phyloP scores from a whole-genome alignment of 2,113 vertebrate species.

The Hipposideros armiger region DNA sequence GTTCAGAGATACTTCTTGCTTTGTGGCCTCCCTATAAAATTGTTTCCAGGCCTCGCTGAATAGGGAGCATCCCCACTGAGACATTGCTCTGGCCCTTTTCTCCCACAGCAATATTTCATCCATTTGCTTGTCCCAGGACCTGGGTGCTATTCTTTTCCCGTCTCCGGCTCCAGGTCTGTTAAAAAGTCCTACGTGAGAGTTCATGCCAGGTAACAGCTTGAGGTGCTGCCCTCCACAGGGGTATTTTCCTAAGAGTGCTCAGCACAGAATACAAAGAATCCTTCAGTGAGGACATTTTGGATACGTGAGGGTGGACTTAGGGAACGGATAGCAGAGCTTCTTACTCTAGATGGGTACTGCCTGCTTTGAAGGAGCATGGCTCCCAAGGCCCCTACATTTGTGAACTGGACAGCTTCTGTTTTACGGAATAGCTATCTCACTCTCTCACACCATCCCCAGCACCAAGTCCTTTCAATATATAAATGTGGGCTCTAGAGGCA shows the following conservation, averaged over 20 bases:
- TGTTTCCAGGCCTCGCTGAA: background rate
- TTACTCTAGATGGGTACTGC: background rate
- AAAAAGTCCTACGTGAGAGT: background rate
- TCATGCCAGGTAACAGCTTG: background rate
- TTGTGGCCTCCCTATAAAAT: background rate
- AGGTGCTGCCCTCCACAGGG: fast-evolving
- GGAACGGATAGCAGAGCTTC: background rate
- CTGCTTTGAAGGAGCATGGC: background rate
- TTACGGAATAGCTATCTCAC: too few relatives aligned
- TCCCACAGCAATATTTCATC: background rate
- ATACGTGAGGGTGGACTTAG: fast-evolving
- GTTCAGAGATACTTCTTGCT: background rate
- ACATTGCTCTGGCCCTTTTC: background rate
- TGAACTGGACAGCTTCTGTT: background rate
- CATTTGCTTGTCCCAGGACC: background rate
- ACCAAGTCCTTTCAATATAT: background rate
- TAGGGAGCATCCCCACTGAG: background rate
- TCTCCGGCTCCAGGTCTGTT: background rate
- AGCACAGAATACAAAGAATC: background rate
- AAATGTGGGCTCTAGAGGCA: background rate
- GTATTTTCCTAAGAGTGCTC: background rate
- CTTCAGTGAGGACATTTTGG: background rate
- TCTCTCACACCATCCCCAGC: background rate
- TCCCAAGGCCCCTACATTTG: background rate
- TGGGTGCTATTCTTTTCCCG: fast-evolving